Percentiles rank a stretch among this genome's conserved stretches.
Conservation (phyloP, 2,797 vertebrate species). For the Diplodus puntazzo region DNA sequence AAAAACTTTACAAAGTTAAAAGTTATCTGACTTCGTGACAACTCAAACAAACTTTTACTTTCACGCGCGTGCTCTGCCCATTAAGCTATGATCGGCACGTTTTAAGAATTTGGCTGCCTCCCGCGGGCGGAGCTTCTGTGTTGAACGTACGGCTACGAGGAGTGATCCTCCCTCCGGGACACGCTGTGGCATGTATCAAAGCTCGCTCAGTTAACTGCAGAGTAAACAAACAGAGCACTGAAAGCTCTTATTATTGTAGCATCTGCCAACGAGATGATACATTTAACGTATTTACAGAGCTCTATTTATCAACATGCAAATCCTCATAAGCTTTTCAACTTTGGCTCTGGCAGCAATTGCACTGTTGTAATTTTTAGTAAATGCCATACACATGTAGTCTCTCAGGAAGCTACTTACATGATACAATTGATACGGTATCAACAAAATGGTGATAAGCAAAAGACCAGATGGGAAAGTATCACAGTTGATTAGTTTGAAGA, state of each 20-base stretch:
- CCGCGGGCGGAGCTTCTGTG: not conserved
- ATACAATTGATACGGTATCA: too few species aligned
- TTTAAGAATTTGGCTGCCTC: accelerated
- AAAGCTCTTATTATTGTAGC: too few species aligned
- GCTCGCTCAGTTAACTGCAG: not conserved
- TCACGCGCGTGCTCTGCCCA: not conserved
- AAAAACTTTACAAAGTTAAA: too few species aligned
- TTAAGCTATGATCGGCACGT: accelerated
- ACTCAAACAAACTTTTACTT: not conserved
- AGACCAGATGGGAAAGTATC: too few species aligned
- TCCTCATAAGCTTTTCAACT: not conserved
- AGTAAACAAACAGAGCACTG: not conserved
- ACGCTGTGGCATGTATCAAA: not conserved
- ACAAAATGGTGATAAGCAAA: too few species aligned
- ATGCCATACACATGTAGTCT: too few species aligned
- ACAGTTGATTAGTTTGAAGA: too few species aligned
- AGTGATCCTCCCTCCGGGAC: not conserved
- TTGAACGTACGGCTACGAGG: too few species aligned
- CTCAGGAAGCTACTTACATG: too few species aligned
- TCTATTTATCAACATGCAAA: not conserved
- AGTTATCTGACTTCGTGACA: too few species aligned
- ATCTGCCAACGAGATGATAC: too few species aligned
- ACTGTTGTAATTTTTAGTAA: not conserved
- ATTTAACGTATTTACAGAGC: too few species aligned
- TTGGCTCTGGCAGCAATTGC: not conserved